Evolutionary conservation across 1,140 invertebrate genomes (phyloP), one percentile per base, ranked within the genome.

Genomic region (Drosophila azteca): DNA sequence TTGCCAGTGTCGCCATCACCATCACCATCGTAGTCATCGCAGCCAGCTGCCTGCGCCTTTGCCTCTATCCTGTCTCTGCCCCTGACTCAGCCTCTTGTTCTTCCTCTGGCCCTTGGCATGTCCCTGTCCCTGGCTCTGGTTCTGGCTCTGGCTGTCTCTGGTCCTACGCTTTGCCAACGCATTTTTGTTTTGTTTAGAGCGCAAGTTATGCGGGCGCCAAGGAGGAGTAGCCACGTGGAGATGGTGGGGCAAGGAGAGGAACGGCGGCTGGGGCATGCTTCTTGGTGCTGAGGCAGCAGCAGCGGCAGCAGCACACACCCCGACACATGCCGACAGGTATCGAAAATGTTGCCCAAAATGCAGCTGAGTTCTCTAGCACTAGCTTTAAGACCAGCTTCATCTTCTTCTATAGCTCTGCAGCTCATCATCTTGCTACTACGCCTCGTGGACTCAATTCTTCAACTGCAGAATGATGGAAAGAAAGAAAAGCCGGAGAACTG

Each of bases 141-240:
- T n/a, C 65, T 62, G 50, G 50, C 53, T 46, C 49, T 35, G 9
- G 15, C 41, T 45, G 62, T 63, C 17, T 58, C 53, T 66, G 70
- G 64, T 61, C 75, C 58, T 62, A 69, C 64, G 75, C 73, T 78
- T 78, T 81, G 82, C 82, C 78, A 85, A 85, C 82, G 82, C 82
- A 85, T 85, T 85, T 75, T 87, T 85, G 82, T 85, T 85, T 85
- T 85, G 82, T 87, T 85, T 85, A 85, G 82, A 85, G 81, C 80
- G 66, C 79, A 75, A 83, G 80, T 77, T 79, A 75, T 75, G 71
- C 62, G 71, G 52, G 55, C 57, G 58, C 68, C 67, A 70, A 70
- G 67, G 52, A 69, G 67, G 64, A 70, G 67, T 39, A 69, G 26
- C 50, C 48, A 13, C 9, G 44, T 17, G 22, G 29, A 69, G 67